Percentiles rank a stretch among this genome's conserved stretches.
Conservation (phyloP, 2,797 vertebrate species). For the Protonibea diacanthus region DNA sequence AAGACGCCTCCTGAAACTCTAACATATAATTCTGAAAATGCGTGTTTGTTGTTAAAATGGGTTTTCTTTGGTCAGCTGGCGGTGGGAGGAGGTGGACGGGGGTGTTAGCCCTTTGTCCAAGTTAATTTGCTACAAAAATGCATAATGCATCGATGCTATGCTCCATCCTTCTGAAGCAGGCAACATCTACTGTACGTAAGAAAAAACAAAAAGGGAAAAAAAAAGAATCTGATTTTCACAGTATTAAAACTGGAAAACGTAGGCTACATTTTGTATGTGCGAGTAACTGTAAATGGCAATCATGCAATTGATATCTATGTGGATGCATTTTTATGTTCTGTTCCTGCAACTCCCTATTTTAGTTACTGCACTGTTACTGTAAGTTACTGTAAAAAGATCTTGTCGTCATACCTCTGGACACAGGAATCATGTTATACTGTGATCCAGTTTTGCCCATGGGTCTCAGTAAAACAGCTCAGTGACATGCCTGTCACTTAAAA, state of each 20-base stretch:
- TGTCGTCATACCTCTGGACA: slow-evolving; percentile 5
- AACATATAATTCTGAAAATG: background rate
- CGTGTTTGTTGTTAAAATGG: background rate
- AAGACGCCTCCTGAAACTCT: background rate
- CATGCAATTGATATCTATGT: background rate
- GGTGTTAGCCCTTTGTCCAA: background rate
- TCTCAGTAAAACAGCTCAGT: slow-evolving; percentile 17
- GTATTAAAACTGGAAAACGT: background rate
- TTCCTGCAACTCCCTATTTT: background rate
- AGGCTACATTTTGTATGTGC: background rate
- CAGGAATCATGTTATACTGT: slow-evolving; percentile 2
- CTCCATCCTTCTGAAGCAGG: background rate
- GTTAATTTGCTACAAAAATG: slow-evolving; percentile 12
- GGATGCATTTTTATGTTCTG: background rate
- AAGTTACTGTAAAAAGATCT: background rate
- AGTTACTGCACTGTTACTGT: no score
- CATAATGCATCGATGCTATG: background rate
- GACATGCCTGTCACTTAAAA: slow-evolving; percentile 32
- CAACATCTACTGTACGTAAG: background rate
- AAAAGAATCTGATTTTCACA: background rate
- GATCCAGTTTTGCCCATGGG: slow-evolving; percentile 11
- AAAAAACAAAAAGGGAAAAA: background rate
- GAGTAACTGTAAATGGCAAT: background rate
- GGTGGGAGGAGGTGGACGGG: no score
- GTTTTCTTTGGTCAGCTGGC: background rate